Conservation (phyloP, 2,113 vertebrate genomes). For the Calypte anna region DNA sequence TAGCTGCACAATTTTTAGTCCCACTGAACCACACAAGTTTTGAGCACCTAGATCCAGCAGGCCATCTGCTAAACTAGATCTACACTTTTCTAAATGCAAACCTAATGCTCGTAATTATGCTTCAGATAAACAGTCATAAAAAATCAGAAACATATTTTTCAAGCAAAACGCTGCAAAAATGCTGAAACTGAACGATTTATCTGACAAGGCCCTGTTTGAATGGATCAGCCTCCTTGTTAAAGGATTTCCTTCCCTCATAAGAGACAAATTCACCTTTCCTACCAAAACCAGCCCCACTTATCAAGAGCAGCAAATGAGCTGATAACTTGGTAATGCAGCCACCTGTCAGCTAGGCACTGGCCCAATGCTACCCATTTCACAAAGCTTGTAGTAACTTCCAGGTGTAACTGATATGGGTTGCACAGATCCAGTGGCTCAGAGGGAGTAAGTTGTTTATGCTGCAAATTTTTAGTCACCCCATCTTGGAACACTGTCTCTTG, state of each 20-base stretch:
- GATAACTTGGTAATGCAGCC: conserved; percentile 21
- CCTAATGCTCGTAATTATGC: background rate
- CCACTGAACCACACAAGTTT: background rate
- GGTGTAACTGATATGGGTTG: background rate
- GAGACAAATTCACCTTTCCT: conserved; percentile 7
- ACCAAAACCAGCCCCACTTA: conserved; percentile 26
- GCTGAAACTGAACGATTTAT: background rate
- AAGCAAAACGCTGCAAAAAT: background rate
- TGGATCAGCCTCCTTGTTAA: background rate
- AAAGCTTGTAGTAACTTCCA: background rate
- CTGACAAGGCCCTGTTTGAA: background rate
- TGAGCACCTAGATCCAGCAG: background rate
- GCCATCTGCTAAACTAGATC: background rate
- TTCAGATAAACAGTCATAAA: background rate
- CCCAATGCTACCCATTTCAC: background rate
- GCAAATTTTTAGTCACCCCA: background rate
- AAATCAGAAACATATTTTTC: background rate
- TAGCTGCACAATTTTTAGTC: background rate
- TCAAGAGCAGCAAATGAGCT: conserved; percentile 10
- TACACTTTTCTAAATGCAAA: background rate
- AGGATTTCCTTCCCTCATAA: background rate
- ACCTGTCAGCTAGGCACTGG: conserved; percentile 1
- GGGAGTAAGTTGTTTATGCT: background rate
- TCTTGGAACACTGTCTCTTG: background rate
- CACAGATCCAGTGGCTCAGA: background rate